phyloP scores from a whole-genome alignment of 2,797 vertebrate genomes.

The Protonibea diacanthus region DNA sequence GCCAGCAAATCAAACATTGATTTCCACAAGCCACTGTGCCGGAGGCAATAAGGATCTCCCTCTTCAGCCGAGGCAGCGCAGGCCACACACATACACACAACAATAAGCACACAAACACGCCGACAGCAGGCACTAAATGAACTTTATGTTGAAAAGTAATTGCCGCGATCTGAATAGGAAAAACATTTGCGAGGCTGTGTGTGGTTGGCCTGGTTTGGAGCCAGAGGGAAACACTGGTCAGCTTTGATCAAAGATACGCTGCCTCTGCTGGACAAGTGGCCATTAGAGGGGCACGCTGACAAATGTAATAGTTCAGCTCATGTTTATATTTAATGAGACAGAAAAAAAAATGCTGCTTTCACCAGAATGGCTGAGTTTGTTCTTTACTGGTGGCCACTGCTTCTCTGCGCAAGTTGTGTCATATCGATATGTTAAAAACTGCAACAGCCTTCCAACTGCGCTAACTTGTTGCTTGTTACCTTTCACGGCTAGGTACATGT shows the following conservation, averaged over 20 bases:
- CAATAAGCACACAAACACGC: slow-evolving; percentile 43
- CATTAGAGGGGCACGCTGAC: slow-evolving; percentile 47
- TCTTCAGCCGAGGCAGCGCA: slow-evolving; percentile 56
- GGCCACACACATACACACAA: slow-evolving; percentile 57
- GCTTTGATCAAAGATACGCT: slow-evolving; percentile 68
- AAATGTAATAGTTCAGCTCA: slow-evolving; percentile 48
- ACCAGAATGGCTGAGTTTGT: neutral
- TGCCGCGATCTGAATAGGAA: slow-evolving; percentile 54
- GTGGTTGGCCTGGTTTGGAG: slow-evolving; percentile 29
- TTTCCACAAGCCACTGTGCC: slow-evolving; percentile 74
- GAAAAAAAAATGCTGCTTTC: slow-evolving; percentile 5
- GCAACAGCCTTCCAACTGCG: slow-evolving; percentile 4
- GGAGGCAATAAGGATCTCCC: slow-evolving; percentile 73
- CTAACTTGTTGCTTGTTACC: slow-evolving; percentile 1
- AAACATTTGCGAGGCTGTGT: slow-evolving; percentile 49
- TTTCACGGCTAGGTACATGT: neutral
- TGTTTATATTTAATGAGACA: slow-evolving; percentile 38
- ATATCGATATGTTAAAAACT: slow-evolving; percentile 14
- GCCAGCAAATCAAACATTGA: slow-evolving; percentile 83
- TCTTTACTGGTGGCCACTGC: neutral
- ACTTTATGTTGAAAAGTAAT: slow-evolving; percentile 63
- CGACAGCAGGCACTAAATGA: slow-evolving; percentile 54
- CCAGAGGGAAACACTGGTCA: slow-evolving; percentile 41
- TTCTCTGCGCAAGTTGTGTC: neutral
- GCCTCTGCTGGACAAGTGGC: slow-evolving; percentile 52